These are phyloP conservation scores for Crocidura indochinensis DNA, from an alignment of 2,797 vertebrate genomes.

Conservation along the genomic window DNA sequence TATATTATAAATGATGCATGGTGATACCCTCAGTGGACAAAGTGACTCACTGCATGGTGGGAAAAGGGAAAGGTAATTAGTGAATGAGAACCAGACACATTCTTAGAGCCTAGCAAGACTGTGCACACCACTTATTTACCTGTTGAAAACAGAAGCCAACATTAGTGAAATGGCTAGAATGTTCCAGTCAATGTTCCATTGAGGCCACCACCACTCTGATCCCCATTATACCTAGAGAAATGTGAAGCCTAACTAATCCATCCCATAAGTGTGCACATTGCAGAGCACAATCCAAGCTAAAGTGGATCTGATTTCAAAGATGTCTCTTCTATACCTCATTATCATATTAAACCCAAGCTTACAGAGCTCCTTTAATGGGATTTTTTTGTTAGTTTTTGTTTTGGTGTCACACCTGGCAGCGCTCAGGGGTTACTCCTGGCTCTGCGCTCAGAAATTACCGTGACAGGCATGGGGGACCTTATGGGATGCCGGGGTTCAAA, in stretches of 20 bases:
- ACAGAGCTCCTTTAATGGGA: not conserved
- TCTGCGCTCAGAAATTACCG: too few relatives aligned
- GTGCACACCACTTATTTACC: not conserved
- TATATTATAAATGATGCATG: not conserved
- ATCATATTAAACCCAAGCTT: constrained; percentile 26
- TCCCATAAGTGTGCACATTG: not conserved
- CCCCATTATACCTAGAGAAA: constrained; percentile 8
- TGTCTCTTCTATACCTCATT: not conserved
- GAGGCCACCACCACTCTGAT: not conserved
- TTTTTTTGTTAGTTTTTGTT: constrained; percentile 1
- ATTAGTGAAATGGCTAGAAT: not conserved
- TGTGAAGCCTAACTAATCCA: constrained; percentile 8
- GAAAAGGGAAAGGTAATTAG: not conserved
- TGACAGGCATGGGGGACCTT: too few relatives aligned
- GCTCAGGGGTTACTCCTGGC: too few relatives aligned
- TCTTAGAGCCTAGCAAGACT: not conserved
- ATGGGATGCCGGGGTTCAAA: too few relatives aligned
- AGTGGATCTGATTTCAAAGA: constrained; percentile 60
- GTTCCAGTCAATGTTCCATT: not conserved
- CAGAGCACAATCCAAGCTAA: constrained; percentile 37
- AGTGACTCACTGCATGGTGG: not conserved
- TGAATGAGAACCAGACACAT: not conserved
- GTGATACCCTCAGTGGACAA: not conserved
- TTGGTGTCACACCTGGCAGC: too few relatives aligned
- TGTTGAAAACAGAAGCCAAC: not conserved